phyloP scores from a whole-genome alignment of 2,888 invertebrate species.

The Lasius fuliginosus region DNA sequence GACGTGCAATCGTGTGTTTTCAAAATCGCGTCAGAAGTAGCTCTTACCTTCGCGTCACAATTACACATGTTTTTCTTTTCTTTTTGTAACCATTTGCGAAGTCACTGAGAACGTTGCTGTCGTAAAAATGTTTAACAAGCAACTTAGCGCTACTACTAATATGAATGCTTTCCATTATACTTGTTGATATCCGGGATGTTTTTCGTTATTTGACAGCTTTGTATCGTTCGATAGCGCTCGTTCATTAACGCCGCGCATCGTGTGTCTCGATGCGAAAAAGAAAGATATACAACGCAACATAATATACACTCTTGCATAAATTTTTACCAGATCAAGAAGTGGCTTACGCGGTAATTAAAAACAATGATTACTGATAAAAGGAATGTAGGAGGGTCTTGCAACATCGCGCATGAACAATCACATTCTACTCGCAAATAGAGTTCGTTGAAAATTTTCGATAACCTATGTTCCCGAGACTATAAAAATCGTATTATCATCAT shows the following conservation, averaged over 20 bases:
- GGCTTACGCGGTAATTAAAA: neutral
- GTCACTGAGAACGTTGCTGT: neutral
- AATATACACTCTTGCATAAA: conserved; percentile 5
- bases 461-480: conserved; percentile 18
- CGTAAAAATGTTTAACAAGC: neutral
- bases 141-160: conserved; percentile 4
- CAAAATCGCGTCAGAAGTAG: neutral
- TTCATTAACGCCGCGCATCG: neutral
- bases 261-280: neutral
- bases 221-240: conserved; percentile 19
- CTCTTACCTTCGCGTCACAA: neutral
- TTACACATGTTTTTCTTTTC: neutral
- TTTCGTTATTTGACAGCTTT: conserved; percentile 14
- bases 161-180: conserved; percentile 8
- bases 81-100: neutral
- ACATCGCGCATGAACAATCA: neutral
- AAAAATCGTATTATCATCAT: conserved; percentile 7
- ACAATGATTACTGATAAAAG: conserved; percentile 13
- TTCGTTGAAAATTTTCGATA: conserved; percentile 14
- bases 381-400: neutral
- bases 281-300: neutral
- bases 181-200: conserved; percentile 5
- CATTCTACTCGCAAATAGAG: neutral
- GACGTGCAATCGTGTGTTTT: neutral
- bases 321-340: conserved; percentile 13